Evolutionary conservation across 2,888 invertebrate genomes (phyloP), one percentile per base, ranked within the genome.

Genomic region (Loripinus fragilis): DNA sequence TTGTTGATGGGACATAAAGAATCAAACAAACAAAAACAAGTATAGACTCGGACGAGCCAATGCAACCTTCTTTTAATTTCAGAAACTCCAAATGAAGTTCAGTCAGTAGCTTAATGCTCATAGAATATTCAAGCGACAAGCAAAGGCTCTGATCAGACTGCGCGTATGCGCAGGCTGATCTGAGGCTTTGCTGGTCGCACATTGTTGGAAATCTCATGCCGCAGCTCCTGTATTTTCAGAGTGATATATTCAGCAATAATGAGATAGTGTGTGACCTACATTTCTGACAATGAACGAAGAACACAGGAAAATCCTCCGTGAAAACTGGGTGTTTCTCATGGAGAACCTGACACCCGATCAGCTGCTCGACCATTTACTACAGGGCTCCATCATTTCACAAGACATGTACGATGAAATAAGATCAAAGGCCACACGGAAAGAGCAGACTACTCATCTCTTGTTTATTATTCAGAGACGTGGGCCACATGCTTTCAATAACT

Each of bases 391-490:
- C 2, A 52, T 86, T 10, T 79, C 81, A 1, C 50, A 76, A 30
- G 80, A 81, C 60, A 83, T 82, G 85, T 81, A 80, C 52, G 83
- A 86, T 23, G 76, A 82, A 66, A 65, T 86, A 1, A 69, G 68
- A 23, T 76, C 65, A 17, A 73, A 80, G 45, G 50, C 20, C 3
- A 78, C 78, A 1, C 70, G 67, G 15, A 81, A 80, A 33, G 85
- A 80, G 17, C 68, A 80, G 71, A 70, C 76, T 12, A 73, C 81
- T 15, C 69, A 78, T 30, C 80, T 86, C 25, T 52, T 86, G 45
- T 78, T 78, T 25, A 83, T 82, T 23, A 67, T 86, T n/a, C 83
- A 80, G 52, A 76, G 83, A 66, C 72, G 85, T 65, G 85, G 85
- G 8, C 85, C 85, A 8, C 69, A 70, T 5, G 85, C 85, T 3